Evolutionary conservation across 2,888 invertebrate species (phyloP).

Genomic region (Drosophila paranaensis): DNA sequence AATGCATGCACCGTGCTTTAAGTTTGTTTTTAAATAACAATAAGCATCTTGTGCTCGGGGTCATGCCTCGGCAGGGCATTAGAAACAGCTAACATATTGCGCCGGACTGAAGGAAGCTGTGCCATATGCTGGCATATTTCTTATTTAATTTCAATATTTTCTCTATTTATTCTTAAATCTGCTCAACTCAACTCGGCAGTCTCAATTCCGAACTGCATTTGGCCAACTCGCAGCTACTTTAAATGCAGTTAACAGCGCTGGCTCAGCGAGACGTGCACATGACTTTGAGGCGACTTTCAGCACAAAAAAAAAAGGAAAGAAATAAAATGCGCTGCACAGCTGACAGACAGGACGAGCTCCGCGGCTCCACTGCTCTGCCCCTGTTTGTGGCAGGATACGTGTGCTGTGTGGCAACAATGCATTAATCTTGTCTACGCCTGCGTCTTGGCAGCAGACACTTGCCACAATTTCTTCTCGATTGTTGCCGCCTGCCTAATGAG

Average conservation of each 20-base stretch:
- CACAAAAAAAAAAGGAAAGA: slow-evolving; percentile 3
- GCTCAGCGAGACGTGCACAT: slow-evolving; percentile 62
- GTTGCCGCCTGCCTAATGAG: slow-evolving; percentile 58
- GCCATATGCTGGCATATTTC: background rate
- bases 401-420: slow-evolving; percentile 49
- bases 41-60: slow-evolving; percentile 21
- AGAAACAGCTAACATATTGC: slow-evolving; percentile 2
- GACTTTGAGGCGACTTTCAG: slow-evolving; percentile 77
- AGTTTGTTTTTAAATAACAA: slow-evolving; percentile 61
- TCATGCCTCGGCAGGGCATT: slow-evolving; percentile 16
- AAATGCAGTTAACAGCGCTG: slow-evolving; percentile 68
- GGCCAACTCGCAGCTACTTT: slow-evolving; percentile 60
- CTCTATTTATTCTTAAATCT: background rate
- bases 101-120: background rate
- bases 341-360: slow-evolving; percentile 20
- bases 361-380: background rate
- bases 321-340: slow-evolving; percentile 20
- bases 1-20: slow-evolving; percentile 52
- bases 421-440: slow-evolving; percentile 70
- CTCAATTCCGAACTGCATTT: no score
- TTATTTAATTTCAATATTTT: background rate
- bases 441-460: slow-evolving; percentile 50
- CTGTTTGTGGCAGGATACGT: slow-evolving; percentile 33
- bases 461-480: slow-evolving; percentile 30
- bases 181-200: background rate